Conservation (phyloP, 1,140 invertebrate species). For the Berghia stephanieae region DNA sequence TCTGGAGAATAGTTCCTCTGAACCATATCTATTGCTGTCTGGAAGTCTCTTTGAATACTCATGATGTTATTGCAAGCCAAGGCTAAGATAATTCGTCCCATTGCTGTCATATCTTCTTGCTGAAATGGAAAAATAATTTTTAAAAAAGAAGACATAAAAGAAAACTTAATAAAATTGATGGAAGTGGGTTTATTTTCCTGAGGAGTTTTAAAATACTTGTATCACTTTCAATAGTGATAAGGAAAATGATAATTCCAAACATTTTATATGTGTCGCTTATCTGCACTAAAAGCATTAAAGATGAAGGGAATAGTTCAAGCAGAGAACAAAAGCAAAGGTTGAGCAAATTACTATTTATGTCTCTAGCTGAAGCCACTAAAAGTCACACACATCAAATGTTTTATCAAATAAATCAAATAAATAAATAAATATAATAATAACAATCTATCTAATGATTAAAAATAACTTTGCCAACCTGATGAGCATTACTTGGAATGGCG, state of each 20-base stretch:
- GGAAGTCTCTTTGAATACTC: conserved; percentile 84
- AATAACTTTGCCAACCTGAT: conserved; percentile 14
- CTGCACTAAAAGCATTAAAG: neutral
- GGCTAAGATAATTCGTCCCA: conserved; percentile 91
- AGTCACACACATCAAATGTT: conserved; percentile 11
- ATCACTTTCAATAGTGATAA: neutral
- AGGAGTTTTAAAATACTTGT: too few species aligned
- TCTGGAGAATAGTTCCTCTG: conserved; percentile 88
- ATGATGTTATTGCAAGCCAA: conserved; percentile 89
- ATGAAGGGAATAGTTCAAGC: neutral
- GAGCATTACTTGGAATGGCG: conserved; percentile 18
- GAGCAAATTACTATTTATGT: neutral
- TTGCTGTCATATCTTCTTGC: conserved; percentile 90
- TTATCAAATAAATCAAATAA: neutral
- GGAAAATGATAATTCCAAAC: neutral
- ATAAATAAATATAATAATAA: neutral
- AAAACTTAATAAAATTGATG: neutral
- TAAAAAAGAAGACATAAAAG: conserved; percentile 27
- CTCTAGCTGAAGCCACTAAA: too few species aligned
- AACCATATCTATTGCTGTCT: conserved; percentile 88
- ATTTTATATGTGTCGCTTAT: neutral
- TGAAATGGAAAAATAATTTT: conserved; percentile 52
- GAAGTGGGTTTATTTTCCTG: too few species aligned
- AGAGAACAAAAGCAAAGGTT: neutral
- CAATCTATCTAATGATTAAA: neutral